Evolutionary conservation across 2,888 invertebrate species (phyloP).

Genomic region (Anodontia alba): DNA sequence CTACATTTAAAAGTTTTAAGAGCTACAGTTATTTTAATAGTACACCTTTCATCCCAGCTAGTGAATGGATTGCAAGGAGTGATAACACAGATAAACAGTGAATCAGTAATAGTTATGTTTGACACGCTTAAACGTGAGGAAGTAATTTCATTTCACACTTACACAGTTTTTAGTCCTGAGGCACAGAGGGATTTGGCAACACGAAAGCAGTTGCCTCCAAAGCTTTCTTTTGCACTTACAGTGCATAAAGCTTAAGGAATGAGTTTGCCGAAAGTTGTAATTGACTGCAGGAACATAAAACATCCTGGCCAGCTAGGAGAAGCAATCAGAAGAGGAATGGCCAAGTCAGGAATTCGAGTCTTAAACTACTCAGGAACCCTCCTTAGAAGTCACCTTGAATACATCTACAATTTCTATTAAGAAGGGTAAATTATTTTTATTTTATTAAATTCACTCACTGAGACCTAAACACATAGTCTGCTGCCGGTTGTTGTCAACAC

Average conservation of each 20-base stretch:
- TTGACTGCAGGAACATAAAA: slow-evolving; percentile 30
- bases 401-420: neutral
- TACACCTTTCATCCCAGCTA: slow-evolving; percentile 35
- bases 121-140: slow-evolving; percentile 4
- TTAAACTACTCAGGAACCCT: slow-evolving; percentile 11
- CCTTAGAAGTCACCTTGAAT: neutral
- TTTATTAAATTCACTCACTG: no score
- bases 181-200: slow-evolving; percentile 12
- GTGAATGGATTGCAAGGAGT: slow-evolving; percentile 52
- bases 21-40: slow-evolving; percentile 45
- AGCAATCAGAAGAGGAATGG: slow-evolving; percentile 21
- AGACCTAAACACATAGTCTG: no score
- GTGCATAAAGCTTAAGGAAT: slow-evolving; percentile 44
- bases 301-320: slow-evolving; percentile 39
- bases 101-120: slow-evolving; percentile 19
- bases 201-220: slow-evolving; percentile 28
- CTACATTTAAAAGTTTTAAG: slow-evolving; percentile 29
- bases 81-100: slow-evolving; percentile 29
- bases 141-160: slow-evolving; percentile 7
- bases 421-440: no score
- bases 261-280: slow-evolving; percentile 31
- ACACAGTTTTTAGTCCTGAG: slow-evolving; percentile 32
- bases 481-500: no score
- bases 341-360: slow-evolving; percentile 21
- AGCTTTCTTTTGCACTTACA: slow-evolving; percentile 30